A percentile compares a stretch with the other conserved stretches of the same genome.
phyloP scores from a whole-genome alignment of 2,797 vertebrate species.

The Spea hammondii region DNA sequence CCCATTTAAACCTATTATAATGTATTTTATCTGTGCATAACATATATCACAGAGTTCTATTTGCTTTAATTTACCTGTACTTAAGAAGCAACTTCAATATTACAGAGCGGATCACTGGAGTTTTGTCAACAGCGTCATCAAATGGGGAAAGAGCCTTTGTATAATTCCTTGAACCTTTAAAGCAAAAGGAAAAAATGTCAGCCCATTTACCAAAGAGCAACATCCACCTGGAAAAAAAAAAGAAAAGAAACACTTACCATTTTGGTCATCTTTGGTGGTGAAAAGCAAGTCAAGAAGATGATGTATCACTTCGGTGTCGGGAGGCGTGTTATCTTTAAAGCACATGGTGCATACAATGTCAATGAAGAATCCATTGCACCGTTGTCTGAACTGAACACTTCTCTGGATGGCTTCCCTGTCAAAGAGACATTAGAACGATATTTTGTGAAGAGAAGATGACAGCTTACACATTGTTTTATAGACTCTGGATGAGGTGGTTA shows the following conservation, averaged over 20 bases:
- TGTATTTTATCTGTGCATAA: too few relatives aligned
- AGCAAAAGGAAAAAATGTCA: background rate
- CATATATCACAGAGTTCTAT: too few relatives aligned
- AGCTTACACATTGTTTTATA: too few relatives aligned
- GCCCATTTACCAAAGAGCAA: too few relatives aligned
- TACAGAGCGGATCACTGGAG: constrained; percentile 87
- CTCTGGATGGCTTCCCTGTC: constrained; percentile 70
- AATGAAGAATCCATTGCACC: constrained; percentile 89
- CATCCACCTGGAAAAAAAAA: background rate
- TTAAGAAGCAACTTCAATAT: constrained; percentile 92
- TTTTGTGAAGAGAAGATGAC: too few relatives aligned
- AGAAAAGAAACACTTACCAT: constrained; percentile 56
- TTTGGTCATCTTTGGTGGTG: constrained; percentile 58
- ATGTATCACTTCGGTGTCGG: constrained; percentile 71
- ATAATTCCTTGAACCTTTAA: constrained; percentile 60
- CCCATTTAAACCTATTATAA: too few relatives aligned
- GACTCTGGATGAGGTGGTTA: too few relatives aligned
- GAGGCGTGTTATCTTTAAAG: constrained; percentile 88
- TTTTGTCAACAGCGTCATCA: constrained; percentile 86
- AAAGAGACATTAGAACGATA: background rate
- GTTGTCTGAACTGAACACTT: constrained; percentile 77
- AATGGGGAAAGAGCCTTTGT: constrained; percentile 91
- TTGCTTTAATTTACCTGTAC: constrained; percentile 77
- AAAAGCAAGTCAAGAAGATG: constrained; percentile 81
- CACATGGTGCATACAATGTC: constrained; percentile 87